Percentiles rank a stretch among this genome's conserved stretches.
Conservation (phyloP, 2,797 vertebrate genomes). For the Cyprinodon diabolis region DNA sequence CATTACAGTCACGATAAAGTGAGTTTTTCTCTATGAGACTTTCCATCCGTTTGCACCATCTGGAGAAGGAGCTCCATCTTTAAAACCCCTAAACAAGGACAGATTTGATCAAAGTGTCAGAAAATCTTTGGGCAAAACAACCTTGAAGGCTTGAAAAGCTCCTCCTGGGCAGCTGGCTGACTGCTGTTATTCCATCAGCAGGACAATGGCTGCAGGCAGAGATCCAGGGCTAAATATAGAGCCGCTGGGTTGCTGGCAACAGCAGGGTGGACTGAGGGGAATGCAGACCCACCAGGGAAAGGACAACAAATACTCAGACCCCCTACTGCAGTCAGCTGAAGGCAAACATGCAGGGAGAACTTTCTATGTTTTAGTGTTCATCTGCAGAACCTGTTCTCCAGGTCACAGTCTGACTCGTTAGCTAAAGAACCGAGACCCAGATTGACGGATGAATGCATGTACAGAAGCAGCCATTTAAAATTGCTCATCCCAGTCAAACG, state of each 20-base stretch:
- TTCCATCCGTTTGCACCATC: not conserved
- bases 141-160: constrained; percentile 41
- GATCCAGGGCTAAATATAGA: constrained; percentile 58
- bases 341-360: not conserved
- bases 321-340: not conserved
- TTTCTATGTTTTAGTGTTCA: no score
- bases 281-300: constrained; percentile 14
- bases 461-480: no score
- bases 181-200: constrained; percentile 53
- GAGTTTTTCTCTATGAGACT: not conserved
- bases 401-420: no score
- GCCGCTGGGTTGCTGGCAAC: constrained; percentile 44
- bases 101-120: constrained; percentile 7
- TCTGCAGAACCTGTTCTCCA: no score
- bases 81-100: constrained; percentile 2
- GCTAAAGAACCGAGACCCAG: no score
- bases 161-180: constrained; percentile 36
- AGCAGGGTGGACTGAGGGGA: constrained; percentile 11
- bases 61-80: not conserved
- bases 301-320: not conserved
- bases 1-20: not conserved
- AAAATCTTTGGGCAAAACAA: constrained; percentile 30
- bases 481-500: no score
- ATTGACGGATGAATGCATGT: no score
- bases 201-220: constrained; percentile 58